Evolutionary conservation across 2,113 vertebrate species (phyloP), one percentile per base, ranked within the genome.

Genomic region (Psilopsiagon aurifrons): DNA sequence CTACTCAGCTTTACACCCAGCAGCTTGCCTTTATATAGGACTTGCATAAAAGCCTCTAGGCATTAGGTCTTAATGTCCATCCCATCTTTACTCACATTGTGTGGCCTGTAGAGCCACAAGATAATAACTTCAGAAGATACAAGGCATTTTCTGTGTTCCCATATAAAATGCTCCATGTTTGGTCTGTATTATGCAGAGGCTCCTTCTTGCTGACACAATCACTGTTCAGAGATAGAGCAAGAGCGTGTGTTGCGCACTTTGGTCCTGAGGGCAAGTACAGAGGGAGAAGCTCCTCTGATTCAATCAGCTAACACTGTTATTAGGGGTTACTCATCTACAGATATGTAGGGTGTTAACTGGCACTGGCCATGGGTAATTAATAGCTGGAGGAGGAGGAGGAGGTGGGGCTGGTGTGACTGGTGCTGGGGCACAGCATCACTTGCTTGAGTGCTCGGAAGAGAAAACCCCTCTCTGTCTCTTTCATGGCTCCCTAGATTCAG

Each of bases 271-370:
- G 23, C 27, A 37, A 51, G 47, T 27, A 17, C 57, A 24, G 33
- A 24, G 33, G 22, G 33, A 59, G 33, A 59, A 59, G 13, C 57
- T 59, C 33, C 13, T 70, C 27, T 64, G 49, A 39, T 46, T 76
- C 1, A 1, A 4, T 19, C 47, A 69, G 54, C 25, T 55, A 10
- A 55, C 14, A 13, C 7, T 87, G 1, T 51, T 13, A 1, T 39
- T 23, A 57, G 35, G 47, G 43, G 18, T 70, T 76, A 14, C 31
- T 70, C 43, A 35, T 44, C 78, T 59, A 52, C 51, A 46, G 29
- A 13, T 23, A 63, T 3, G 13, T 7, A 13, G 16, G 18, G 15
- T 44, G 16, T 41, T 52, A 46, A 46, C 17, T 52, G 71, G 44
- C 59, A 54, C 28, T 83, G 66, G 5, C 7, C 29, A 28, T 2